Conservation (phyloP, 2,797 vertebrate species). For the Coreius guichenoti region DNA sequence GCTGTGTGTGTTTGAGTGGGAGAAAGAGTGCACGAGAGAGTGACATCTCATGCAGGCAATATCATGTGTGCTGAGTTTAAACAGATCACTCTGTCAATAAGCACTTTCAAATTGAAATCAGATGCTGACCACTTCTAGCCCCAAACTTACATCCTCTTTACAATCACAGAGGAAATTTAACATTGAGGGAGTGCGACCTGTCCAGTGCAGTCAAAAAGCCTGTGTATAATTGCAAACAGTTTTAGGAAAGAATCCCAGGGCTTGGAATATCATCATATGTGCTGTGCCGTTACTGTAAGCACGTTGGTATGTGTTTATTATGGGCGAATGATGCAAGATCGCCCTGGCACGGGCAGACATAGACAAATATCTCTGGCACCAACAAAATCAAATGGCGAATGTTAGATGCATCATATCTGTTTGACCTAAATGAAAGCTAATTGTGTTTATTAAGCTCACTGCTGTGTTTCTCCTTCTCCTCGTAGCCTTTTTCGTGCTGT, state of each 20-base stretch:
- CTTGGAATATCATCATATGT: constrained; percentile 40
- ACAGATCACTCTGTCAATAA: constrained; percentile 55
- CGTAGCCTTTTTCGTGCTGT: background rate
- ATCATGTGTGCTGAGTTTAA: constrained; percentile 53
- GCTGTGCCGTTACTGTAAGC: constrained; percentile 48
- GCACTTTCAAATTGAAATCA: constrained; percentile 55
- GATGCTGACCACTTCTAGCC: constrained; percentile 33
- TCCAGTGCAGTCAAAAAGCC: constrained; percentile 40
- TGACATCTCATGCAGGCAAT: constrained; percentile 39
- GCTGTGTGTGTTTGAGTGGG: constrained; percentile 18
- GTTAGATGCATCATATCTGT: constrained; percentile 11
- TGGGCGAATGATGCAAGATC: constrained; percentile 48
- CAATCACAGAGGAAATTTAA: constrained; percentile 28
- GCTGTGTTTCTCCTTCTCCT: constrained; percentile 17
- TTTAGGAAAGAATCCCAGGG: constrained; percentile 42
- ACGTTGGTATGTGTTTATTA: constrained; percentile 54
- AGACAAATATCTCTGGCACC: background rate
- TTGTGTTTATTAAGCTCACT: constrained; percentile 47
- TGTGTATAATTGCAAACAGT: constrained; percentile 37
- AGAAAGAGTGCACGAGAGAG: constrained; percentile 6
- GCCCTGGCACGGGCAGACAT: background rate
- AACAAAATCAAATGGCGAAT: constrained; percentile 24
- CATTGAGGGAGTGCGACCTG: constrained; percentile 29
- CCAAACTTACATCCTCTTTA: constrained; percentile 36
- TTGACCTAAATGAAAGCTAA: constrained; percentile 43